Conservation (phyloP, 1,140 invertebrate genomes). For the Procambarus clarkii region DNA sequence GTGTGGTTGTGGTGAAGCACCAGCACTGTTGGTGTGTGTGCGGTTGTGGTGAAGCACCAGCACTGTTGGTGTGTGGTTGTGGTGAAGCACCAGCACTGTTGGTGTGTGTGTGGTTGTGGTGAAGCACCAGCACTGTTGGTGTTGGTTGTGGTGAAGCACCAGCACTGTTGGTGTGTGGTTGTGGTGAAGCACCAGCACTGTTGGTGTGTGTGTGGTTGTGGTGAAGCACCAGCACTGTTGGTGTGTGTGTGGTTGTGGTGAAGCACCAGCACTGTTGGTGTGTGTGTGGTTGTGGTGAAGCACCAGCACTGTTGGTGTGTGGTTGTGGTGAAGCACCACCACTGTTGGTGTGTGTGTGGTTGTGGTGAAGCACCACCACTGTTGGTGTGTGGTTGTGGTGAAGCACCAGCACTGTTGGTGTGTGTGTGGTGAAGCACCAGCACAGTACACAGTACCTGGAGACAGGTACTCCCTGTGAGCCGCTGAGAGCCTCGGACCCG, state of each 20-base stretch:
- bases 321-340: background rate
- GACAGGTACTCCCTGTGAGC: no score
- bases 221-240: background rate
- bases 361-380: background rate
- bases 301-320: background rate
- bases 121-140: background rate
- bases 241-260: background rate
- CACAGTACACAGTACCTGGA: no score
- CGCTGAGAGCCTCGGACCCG: no score
- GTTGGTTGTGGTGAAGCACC: background rate
- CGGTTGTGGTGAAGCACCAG: background rate
- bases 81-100: background rate
- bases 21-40: background rate
- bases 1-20: background rate
- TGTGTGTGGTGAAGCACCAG: no score
- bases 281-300: background rate
- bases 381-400: background rate
- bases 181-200: background rate
- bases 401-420: no score
- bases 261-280: background rate
- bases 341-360: background rate
- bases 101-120: background rate
- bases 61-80: background rate
- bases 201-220: background rate
- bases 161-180: background rate